phyloP scores from a whole-genome alignment of 1,140 invertebrate species.

The Atta colombica region DNA sequence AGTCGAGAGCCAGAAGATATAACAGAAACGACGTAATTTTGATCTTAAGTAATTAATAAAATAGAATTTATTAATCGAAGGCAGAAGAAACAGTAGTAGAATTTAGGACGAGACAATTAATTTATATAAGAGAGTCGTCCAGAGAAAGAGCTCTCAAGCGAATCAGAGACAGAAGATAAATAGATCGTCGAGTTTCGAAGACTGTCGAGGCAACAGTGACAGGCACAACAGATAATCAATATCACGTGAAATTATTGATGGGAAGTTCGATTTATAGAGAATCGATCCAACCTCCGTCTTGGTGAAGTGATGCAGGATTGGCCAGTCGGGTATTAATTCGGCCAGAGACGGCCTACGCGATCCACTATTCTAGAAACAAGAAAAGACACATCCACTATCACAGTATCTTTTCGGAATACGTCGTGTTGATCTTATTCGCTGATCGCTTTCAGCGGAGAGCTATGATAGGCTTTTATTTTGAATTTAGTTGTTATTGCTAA shows the following conservation, averaged over 20 bases:
- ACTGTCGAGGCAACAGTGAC: slow-evolving; percentile 32
- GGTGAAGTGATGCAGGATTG: slow-evolving; percentile 95
- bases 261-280: slow-evolving; percentile 53
- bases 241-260: slow-evolving; percentile 65
- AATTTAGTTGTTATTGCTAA: slow-evolving; percentile 15
- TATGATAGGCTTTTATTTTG: background rate
- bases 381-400: slow-evolving; percentile 71
- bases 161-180: slow-evolving; percentile 43
- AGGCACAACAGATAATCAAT: slow-evolving; percentile 61
- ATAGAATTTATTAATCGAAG: slow-evolving; percentile 47
- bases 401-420: slow-evolving; percentile 45
- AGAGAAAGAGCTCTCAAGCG: slow-evolving; percentile 46
- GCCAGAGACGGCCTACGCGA: slow-evolving; percentile 95
- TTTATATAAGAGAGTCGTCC: slow-evolving; percentile 21
- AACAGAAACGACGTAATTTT: slow-evolving; percentile 25
- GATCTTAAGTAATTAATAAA: slow-evolving; percentile 35
- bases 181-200: slow-evolving; percentile 41
- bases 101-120: slow-evolving; percentile 24
- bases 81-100: slow-evolving; percentile 31
- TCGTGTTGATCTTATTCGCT: slow-evolving; percentile 39
- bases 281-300: slow-evolving; percentile 91
- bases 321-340: slow-evolving; percentile 98
- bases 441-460: background rate
- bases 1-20: slow-evolving; percentile 26
- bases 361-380: slow-evolving; percentile 88